Conservation (phyloP, 1,140 invertebrate species). For the Calliphora vicina region DNA sequence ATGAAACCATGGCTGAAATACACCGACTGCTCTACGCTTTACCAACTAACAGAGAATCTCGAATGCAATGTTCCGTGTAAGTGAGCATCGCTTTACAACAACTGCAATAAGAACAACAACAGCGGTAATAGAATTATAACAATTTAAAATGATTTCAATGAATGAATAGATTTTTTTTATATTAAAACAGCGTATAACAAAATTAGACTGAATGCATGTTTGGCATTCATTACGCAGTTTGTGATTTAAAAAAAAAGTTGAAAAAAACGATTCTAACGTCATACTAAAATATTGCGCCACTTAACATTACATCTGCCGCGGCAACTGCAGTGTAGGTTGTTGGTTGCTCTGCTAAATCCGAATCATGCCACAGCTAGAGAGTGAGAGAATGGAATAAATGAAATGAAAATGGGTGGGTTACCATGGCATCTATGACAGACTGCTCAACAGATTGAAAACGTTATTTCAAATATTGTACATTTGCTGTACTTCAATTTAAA, state of each 20-base stretch:
- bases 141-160: background rate
- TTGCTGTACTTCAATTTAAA: background rate
- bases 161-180: background rate
- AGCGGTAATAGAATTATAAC: background rate
- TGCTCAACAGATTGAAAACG: background rate
- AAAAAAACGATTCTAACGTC: background rate
- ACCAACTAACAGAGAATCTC: background rate
- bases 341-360: no score
- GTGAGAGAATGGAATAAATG: background rate
- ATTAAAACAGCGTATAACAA: background rate
- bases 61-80: slow-evolving; percentile 9
- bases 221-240: background rate
- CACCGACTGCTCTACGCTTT: background rate
- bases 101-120: background rate
- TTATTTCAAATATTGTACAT: background rate
- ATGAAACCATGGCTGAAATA: background rate
- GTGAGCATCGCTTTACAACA: background rate
- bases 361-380: no score
- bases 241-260: background rate
- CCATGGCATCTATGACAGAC: background rate
- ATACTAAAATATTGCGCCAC: background rate
- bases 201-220: background rate
- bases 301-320: background rate
- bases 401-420: background rate
- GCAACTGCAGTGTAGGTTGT: background rate